These are phyloP conservation scores for Dascillus cervinus DNA, from an alignment of 2,888 invertebrate species.

Conservation along the genomic window DNA sequence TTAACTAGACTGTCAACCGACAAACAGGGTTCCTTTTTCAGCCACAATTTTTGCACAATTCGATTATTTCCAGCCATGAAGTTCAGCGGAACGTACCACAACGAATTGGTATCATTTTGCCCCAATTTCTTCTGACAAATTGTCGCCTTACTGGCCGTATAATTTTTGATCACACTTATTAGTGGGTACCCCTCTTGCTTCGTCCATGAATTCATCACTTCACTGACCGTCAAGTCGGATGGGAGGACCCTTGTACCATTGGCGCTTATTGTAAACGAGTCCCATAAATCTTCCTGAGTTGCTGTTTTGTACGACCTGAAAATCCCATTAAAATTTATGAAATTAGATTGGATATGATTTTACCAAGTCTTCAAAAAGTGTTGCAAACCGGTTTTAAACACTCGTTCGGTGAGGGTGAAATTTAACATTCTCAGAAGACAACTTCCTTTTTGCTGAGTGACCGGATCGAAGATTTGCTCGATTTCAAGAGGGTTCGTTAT, in stretches of 20 bases:
- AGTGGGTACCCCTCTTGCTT: conserved; percentile 64
- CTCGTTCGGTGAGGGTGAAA: conserved; percentile 45
- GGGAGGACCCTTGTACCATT: conserved; percentile 28
- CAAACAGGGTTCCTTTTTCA: conserved; percentile 26
- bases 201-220: conserved; percentile 67
- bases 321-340: conserved; percentile 1
- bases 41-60: conserved; percentile 23
- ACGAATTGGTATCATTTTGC: conserved; percentile 21
- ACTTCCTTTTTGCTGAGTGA: conserved; percentile 42
- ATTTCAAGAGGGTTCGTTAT: conserved; percentile 50
- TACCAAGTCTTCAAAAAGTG: conserved; percentile 51
- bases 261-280: conserved; percentile 43
- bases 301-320: conserved; percentile 53
- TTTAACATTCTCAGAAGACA: conserved; percentile 54
- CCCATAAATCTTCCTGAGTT: conserved; percentile 60
- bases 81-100: conserved; percentile 57
- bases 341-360: conserved; percentile 23
- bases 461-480: conserved; percentile 50
- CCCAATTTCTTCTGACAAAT: conserved; percentile 45
- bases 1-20: conserved; percentile 27
- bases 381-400: conserved; percentile 48
- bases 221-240: conserved; percentile 45
- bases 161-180: conserved; percentile 50
- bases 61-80: conserved; percentile 33
- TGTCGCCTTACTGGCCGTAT: conserved; percentile 40